Evolutionary conservation across 2,113 vertebrate species (phyloP).

Genomic region (Raja brachyura): DNA sequence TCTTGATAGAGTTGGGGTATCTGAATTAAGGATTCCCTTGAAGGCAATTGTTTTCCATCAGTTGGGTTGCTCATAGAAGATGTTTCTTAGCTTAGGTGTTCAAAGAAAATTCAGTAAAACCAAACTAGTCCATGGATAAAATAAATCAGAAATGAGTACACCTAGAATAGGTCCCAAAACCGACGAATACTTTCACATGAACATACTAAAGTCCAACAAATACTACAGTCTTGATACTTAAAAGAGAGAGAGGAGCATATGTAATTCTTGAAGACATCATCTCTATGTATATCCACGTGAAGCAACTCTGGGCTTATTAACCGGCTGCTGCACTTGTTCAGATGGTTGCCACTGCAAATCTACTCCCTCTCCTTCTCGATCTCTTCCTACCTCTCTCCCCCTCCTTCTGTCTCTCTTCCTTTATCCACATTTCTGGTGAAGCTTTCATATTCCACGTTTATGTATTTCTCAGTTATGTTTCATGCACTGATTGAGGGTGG

Average conservation of each 20-base stretch:
- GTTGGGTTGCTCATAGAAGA: neutral
- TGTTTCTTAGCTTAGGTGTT: neutral
- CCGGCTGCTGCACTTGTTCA: neutral
- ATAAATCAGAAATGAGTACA: neutral
- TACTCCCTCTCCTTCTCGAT: neutral
- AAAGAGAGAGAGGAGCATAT: neutral
- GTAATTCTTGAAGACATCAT: neutral
- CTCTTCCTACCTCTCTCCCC: too few relatives aligned
- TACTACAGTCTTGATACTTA: neutral
- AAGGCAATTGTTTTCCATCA: neutral
- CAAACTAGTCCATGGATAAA: neutral
- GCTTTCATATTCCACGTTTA: neutral
- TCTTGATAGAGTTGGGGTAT: neutral
- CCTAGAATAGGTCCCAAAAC: neutral
- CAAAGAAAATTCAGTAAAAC: neutral
- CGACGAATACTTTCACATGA: neutral
- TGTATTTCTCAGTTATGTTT: neutral
- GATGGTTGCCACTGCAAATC: neutral
- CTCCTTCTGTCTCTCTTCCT: too few relatives aligned
- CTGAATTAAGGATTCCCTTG: neutral
- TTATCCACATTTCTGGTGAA: neutral
- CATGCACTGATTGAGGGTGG: too few relatives aligned
- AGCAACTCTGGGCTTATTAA: neutral
- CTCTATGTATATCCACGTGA: neutral
- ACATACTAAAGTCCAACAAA: neutral